Evolutionary conservation across 2,797 vertebrate genomes (phyloP).

Genomic region (Tenualosa ilisha): DNA sequence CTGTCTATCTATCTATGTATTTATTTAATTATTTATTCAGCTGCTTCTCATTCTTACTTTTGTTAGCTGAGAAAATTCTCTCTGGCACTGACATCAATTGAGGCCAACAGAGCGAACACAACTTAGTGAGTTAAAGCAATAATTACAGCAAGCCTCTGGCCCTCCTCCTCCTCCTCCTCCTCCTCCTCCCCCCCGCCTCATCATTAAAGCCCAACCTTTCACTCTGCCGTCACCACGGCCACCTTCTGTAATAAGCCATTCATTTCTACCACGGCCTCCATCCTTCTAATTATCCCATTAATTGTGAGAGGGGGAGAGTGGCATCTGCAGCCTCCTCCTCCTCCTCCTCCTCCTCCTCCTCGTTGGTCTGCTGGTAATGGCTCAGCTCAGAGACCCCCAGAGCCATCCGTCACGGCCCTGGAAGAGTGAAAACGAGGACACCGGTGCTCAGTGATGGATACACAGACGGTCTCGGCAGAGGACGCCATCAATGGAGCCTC

Average conservation of each 20-base stretch:
- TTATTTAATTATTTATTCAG: not conserved
- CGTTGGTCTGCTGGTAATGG: not conserved
- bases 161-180: no score
- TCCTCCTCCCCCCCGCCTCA: not conserved
- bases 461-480: not conserved
- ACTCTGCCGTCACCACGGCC: not conserved
- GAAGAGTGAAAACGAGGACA: not conserved
- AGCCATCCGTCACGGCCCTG: not conserved
- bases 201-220: slow-evolving; percentile 1
- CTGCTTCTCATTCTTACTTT: not conserved
- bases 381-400: not conserved
- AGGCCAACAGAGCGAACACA: not conserved
- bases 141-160: not conserved
- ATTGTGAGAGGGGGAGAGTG: not conserved
- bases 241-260: not conserved
- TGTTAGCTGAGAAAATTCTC: not conserved
- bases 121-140: not conserved
- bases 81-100: no score
- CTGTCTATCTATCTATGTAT: no score
- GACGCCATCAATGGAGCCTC: not conserved
- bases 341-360: not conserved
- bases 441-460: not conserved
- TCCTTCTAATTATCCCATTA: not conserved
- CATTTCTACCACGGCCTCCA: not conserved
- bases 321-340: not conserved